Conservation (phyloP, 37 sponge, comb jelly and placozoan genomes). For the Amphimedon queenslandica region DNA sequence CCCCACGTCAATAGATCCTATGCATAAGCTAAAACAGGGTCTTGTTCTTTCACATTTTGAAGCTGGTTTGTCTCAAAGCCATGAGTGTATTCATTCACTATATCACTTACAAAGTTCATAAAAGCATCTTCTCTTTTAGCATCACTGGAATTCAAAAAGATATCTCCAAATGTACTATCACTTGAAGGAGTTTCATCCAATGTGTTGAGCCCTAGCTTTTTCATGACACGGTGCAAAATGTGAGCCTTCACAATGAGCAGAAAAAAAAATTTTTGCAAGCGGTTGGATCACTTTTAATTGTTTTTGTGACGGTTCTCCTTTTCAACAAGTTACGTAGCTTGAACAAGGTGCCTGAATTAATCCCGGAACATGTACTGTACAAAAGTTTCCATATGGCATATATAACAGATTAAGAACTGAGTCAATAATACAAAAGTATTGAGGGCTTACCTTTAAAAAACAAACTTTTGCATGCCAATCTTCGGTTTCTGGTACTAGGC, state of each 20-base stretch:
- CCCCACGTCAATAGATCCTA: too few species aligned
- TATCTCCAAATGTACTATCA: too few species aligned
- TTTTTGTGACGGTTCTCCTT: neutral
- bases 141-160: too few species aligned
- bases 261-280: neutral
- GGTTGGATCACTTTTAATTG: neutral
- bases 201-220: too few species aligned
- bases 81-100: too few species aligned
- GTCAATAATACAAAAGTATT: neutral
- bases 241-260: neutral
- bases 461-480: slow-evolving; percentile 9
- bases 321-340: slow-evolving; percentile 16
- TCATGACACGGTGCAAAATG: too few species aligned
- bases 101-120: too few species aligned
- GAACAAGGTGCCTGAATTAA: slow-evolving; percentile 24
- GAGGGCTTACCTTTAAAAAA: slow-evolving; percentile 17
- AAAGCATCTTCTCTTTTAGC: too few species aligned
- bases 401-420: neutral
- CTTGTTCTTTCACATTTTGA: too few species aligned
- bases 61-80: too few species aligned
- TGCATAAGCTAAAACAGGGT: too few species aligned
- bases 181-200: too few species aligned
- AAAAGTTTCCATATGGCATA: slow-evolving; percentile 31
- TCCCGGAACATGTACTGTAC: neutral
- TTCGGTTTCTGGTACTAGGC: slow-evolving; percentile 12